phyloP scores from a whole-genome alignment of 2,888 invertebrate genomes.

The Rutpela maculata region DNA sequence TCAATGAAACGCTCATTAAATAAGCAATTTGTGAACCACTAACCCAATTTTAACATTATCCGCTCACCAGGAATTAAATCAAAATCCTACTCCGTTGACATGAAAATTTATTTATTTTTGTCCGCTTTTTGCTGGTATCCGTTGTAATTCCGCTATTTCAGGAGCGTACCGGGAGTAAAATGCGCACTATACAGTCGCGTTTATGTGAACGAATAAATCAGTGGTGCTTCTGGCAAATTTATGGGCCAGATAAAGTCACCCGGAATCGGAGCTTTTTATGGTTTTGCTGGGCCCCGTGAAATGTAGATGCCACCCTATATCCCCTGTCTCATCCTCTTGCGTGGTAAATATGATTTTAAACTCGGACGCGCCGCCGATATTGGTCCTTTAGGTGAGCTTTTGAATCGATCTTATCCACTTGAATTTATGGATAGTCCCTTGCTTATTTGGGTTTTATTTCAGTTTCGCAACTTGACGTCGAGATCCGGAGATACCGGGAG shows the following conservation, averaged over 20 bases:
- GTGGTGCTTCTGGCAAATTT: conserved; percentile 75
- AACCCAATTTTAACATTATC: not conserved
- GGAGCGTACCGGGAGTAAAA: conserved; percentile 24
- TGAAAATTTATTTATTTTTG: conserved; percentile 27
- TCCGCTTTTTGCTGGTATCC: conserved; percentile 28
- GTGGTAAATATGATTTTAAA: conserved; percentile 73
- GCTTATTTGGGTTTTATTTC: conserved; percentile 65
- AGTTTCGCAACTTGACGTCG: conserved; percentile 60
- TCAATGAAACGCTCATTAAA: not conserved
- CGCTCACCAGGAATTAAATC: not conserved
- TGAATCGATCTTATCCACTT: conserved; percentile 67
- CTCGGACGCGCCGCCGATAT: conserved; percentile 69
- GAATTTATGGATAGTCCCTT: conserved; percentile 64
- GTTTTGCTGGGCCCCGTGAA: conserved; percentile 72
- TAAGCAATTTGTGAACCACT: not conserved
- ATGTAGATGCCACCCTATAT: conserved; percentile 70
- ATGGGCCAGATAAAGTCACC: conserved; percentile 75
- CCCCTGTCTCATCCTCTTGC: conserved; percentile 50
- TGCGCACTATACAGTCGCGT: conserved; percentile 61
- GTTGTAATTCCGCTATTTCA: conserved; percentile 30
- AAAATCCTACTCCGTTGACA: conserved; percentile 17
- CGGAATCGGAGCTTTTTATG: conserved; percentile 75
- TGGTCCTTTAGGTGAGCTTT: conserved; percentile 70
- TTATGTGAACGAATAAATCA: conserved; percentile 75
- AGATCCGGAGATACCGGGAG: conserved; percentile 49